phyloP scores from a whole-genome alignment of 2,888 invertebrate species.

The Beris morrisii region DNA sequence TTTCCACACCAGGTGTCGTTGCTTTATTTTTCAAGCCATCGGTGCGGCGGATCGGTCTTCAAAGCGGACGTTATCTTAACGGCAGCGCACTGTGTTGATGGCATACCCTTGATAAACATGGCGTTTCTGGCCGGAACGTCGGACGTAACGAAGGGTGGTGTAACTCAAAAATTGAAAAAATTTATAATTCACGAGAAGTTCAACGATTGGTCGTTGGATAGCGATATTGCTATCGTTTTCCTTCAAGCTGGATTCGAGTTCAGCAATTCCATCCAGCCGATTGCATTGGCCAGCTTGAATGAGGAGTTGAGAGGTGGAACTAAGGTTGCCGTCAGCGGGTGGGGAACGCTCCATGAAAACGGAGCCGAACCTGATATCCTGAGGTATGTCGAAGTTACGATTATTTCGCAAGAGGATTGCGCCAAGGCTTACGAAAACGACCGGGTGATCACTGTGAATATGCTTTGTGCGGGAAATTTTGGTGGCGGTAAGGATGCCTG shows the following conservation, averaged over 20 bases:
- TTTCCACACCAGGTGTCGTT: constrained; percentile 50
- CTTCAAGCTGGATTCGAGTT: constrained; percentile 56
- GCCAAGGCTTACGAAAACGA: constrained; percentile 48
- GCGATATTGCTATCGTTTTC: constrained; percentile 62
- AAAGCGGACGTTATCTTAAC: constrained; percentile 58
- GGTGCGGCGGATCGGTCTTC: constrained; percentile 62
- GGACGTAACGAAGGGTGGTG: constrained; percentile 48
- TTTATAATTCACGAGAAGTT: constrained; percentile 55
- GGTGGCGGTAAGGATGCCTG: constrained; percentile 32
- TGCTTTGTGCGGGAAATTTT: constrained; percentile 38
- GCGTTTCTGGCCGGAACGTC: constrained; percentile 60
- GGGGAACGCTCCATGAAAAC: constrained; percentile 41
- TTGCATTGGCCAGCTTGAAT: constrained; percentile 52
- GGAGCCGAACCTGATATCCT: constrained; percentile 43
- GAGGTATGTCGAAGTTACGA: constrained; percentile 58
- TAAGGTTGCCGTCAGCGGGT: constrained; percentile 34
- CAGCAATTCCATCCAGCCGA: constrained; percentile 50
- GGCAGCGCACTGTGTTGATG: constrained; percentile 63
- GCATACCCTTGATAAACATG: constrained; percentile 43
- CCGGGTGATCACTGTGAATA: constrained; percentile 28
- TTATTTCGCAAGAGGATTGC: constrained; percentile 55
- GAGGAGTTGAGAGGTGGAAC: constrained; percentile 35
- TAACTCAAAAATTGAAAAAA: constrained; percentile 1
- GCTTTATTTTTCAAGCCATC: constrained; percentile 54
- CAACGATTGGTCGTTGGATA: constrained; percentile 56